phyloP scores from a whole-genome alignment of 2,797 vertebrate species.

The Parauchenoglanis punctatus region DNA sequence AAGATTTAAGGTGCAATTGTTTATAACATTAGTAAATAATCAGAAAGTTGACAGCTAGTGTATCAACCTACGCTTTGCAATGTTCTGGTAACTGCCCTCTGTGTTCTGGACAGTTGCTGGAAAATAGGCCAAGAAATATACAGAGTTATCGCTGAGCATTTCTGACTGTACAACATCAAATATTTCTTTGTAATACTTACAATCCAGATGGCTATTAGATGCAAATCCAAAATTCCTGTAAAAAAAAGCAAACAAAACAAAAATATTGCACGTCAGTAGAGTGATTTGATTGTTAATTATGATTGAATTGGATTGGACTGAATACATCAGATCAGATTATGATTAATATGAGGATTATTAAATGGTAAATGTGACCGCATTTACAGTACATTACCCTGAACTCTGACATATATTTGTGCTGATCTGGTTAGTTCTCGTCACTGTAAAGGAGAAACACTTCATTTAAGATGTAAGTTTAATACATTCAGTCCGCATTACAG shows the following conservation, averaged over 20 bases:
- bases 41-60: not conserved
- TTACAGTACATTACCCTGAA: constrained; percentile 25
- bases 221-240: not conserved
- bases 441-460: constrained; percentile 38
- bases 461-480: not conserved
- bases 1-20: too few relatives aligned
- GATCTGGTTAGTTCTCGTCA: constrained; percentile 46
- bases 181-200: constrained; percentile 18
- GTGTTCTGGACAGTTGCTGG: not conserved
- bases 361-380: not conserved
- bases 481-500: not conserved
- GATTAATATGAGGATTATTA: not conserved
- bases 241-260: not conserved
- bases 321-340: not conserved
- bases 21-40: not conserved
- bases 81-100: constrained; percentile 45
- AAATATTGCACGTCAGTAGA: not conserved
- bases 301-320: not conserved
- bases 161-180: not conserved
- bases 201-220: not conserved
- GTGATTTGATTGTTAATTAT: not conserved
- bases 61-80: constrained; percentile 23
- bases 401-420: not conserved
- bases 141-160: not conserved
- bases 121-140: not conserved